A percentile compares a stretch with the other conserved stretches of the same genome.
These are phyloP conservation scores for Gastracanthus pulcherrimus DNA, from an alignment of 2,888 invertebrate species.

Conservation along the genomic window DNA sequence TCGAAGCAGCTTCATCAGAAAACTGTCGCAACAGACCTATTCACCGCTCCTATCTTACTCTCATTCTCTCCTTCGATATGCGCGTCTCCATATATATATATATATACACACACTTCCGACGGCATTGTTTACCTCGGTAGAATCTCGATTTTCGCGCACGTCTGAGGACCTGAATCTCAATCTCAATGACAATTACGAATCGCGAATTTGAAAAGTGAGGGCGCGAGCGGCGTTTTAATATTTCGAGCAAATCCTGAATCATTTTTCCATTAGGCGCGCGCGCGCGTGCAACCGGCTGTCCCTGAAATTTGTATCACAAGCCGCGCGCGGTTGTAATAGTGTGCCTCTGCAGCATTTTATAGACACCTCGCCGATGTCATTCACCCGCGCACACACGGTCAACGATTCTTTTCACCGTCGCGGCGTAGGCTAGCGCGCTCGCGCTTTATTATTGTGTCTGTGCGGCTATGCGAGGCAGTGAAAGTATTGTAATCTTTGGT, in stretches of 20 bases:
- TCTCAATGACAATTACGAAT: not conserved
- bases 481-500: not conserved
- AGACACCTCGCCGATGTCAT: not conserved
- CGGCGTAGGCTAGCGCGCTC: not conserved
- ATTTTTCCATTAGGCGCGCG: no score
- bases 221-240: not conserved
- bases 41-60: not conserved
- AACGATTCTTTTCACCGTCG: not conserved
- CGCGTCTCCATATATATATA: not conserved
- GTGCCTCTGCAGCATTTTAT: not conserved
- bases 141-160: no score
- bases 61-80: no score
- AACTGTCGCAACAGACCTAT: not conserved
- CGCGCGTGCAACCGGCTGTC: not conserved
- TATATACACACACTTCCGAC: not conserved
- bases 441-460: not conserved
- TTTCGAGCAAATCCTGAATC: not conserved
- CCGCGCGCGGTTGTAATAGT: no score
- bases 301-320: not conserved
- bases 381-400: no score
- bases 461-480: not conserved
- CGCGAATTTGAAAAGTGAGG: not conserved
- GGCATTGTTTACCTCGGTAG: not conserved
- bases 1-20: no score
- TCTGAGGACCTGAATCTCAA: no score